Percentiles rank a stretch among this genome's conserved stretches.
These are phyloP conservation scores for Poeciliopsis occidentalis DNA, from an alignment of 2,113 vertebrate species.

Conservation along the genomic window DNA sequence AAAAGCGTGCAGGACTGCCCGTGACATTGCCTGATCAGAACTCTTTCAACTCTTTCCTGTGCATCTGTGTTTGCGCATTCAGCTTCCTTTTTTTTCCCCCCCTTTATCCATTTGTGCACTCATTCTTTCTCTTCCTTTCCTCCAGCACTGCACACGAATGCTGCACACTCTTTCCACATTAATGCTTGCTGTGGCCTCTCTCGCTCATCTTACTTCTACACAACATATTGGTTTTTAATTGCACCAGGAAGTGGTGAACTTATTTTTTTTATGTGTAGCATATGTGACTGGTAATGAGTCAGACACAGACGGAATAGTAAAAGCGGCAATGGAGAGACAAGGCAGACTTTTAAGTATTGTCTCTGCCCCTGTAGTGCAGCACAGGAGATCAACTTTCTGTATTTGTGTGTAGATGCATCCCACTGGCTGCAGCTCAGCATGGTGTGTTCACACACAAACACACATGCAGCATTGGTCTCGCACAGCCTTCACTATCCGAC, in stretches of 20 bases:
- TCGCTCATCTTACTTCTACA: slow-evolving; percentile 59
- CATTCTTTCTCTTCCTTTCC: slow-evolving; percentile 30
- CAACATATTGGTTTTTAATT: slow-evolving; percentile 49
- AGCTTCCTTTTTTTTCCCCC: slow-evolving; percentile 38
- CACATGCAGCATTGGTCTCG: slow-evolving; percentile 12
- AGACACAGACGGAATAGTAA: slow-evolving; percentile 36
- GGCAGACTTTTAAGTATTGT: slow-evolving; percentile 50
- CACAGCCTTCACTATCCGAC: slow-evolving; percentile 52
- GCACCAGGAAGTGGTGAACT: slow-evolving; percentile 19
- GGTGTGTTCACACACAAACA: slow-evolving; percentile 29
- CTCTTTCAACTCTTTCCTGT: slow-evolving; percentile 67
- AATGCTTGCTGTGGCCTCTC: slow-evolving; percentile 73
- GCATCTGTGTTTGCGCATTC: slow-evolving; percentile 68
- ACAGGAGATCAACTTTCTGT: slow-evolving; percentile 43
- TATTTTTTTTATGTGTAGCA: slow-evolving; percentile 16
- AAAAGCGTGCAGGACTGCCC: slow-evolving; percentile 80
- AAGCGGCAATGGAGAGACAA: slow-evolving; percentile 30
- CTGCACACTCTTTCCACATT: slow-evolving; percentile 51
- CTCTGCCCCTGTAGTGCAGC: slow-evolving; percentile 48
- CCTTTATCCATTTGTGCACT: slow-evolving; percentile 46
- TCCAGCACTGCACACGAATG: slow-evolving; percentile 50
- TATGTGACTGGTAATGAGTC: slow-evolving; percentile 24
- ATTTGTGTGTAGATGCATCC: slow-evolving; percentile 45
- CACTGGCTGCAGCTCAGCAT: slow-evolving; percentile 48
- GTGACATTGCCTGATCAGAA: slow-evolving; percentile 79